Evolutionary conservation across 1,140 invertebrate genomes (phyloP).

Genomic region (Eupristina koningsbergeri): DNA sequence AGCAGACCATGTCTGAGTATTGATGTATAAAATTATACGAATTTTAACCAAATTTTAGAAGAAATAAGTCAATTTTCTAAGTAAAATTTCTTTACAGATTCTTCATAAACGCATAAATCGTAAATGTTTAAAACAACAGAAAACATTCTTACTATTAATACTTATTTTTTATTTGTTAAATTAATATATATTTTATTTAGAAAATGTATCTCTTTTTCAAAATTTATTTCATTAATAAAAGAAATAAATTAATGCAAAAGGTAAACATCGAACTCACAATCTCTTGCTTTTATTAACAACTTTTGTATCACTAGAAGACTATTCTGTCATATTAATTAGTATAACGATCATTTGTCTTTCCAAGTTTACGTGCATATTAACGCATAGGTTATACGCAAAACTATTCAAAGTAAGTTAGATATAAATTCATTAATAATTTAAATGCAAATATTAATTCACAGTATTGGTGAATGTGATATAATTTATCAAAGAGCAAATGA

Average conservation of each 20-base stretch:
- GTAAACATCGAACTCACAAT: neutral
- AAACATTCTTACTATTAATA: too few species aligned
- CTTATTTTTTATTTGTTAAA: too few species aligned
- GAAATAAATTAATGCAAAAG: neutral
- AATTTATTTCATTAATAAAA: neutral
- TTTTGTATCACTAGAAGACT: neutral
- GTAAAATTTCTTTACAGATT: too few species aligned
- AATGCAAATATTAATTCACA: neutral
- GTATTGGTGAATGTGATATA: neutral
- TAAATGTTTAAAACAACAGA: too few species aligned
- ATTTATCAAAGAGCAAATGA: neutral
- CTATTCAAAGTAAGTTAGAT: neutral
- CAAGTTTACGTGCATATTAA: neutral
- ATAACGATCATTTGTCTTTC: neutral
- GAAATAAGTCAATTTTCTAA: too few species aligned
- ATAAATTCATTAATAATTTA: neutral
- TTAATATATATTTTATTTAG: too few species aligned
- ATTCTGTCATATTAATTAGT: neutral
- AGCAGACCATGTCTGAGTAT: too few species aligned
- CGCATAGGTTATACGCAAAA: neutral
- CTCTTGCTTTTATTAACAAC: constrained; percentile 1
- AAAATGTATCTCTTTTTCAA: neutral
- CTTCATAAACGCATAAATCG: too few species aligned
- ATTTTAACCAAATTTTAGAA: too few species aligned
- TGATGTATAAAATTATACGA: too few species aligned